phyloP scores from a whole-genome alignment of 1,140 invertebrate genomes.

The Steinernema feltiae region DNA sequence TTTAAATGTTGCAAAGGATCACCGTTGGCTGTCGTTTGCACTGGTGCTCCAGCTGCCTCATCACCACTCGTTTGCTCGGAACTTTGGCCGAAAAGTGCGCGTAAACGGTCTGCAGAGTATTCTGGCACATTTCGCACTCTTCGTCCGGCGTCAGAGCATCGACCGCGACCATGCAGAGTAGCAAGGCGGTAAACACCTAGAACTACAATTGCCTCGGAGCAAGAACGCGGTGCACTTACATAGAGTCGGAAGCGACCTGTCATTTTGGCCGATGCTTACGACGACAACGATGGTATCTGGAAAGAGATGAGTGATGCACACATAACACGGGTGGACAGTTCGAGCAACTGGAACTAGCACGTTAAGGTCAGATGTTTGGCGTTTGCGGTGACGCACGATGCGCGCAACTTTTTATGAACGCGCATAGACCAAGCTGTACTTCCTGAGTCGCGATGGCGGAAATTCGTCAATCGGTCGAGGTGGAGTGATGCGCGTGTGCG shows the following conservation, averaged over 20 bases:
- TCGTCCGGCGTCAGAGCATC: conserved; percentile 21
- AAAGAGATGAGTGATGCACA: neutral
- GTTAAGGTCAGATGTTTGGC: too few relatives aligned
- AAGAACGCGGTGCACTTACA: neutral
- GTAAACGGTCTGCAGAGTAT: conserved; percentile 23
- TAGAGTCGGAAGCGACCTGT: neutral
- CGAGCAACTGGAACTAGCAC: neutral
- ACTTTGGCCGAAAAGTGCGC: conserved; percentile 25
- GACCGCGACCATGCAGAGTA: neutral
- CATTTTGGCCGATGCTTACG: neutral
- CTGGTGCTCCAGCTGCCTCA: conserved; percentile 27
- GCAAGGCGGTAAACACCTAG: neutral
- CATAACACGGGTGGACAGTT: neutral
- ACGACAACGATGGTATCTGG: neutral
- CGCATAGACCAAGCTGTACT: neutral
- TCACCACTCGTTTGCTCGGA: conserved; percentile 11
- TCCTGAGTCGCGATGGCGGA: neutral
- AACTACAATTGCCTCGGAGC: neutral
- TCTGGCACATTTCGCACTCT: conserved; percentile 28
- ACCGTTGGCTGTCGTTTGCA: conserved; percentile 28
- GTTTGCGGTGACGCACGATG: too few relatives aligned
- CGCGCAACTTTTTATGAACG: too few relatives aligned
- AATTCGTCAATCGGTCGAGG: neutral
- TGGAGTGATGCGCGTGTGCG: neutral
- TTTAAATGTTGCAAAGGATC: neutral